Evolutionary conservation across 1,140 invertebrate species (phyloP).

Genomic region (Drosophila grimshawi): DNA sequence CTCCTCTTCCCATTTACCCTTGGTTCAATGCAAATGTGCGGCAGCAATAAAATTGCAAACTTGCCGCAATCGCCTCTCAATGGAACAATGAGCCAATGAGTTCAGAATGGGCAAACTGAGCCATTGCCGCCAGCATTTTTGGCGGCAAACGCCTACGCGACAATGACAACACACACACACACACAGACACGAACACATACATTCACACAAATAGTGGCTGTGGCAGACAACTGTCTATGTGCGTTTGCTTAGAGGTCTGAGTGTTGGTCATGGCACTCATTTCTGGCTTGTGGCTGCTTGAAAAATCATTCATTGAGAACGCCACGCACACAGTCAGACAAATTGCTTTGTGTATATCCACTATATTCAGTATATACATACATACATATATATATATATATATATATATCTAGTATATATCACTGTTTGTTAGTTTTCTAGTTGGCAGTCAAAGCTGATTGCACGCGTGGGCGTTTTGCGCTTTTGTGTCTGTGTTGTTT

Average conservation of each 20-base stretch:
- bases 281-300: conserved; percentile 61
- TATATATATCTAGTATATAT: conserved; percentile 35
- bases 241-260: conserved; percentile 11
- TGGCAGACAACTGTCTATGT: conserved; percentile 20
- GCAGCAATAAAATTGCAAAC: conserved; percentile 54
- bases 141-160: conserved; percentile 76
- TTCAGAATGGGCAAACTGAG: conserved; percentile 42
- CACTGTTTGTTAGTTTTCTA: conserved; percentile 48
- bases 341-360: conserved; percentile 25
- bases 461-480: conserved; percentile 63
- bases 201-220: conserved; percentile 3
- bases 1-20: neutral
- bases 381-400: neutral
- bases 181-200: conserved; percentile 13
- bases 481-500: conserved; percentile 61
- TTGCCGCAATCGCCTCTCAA: conserved; percentile 63
- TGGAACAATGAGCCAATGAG: conserved; percentile 54
- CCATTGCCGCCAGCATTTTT: conserved; percentile 65
- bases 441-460: conserved; percentile 67
- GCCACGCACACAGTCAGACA: conserved; percentile 31
- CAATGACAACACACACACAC: conserved; percentile 15
- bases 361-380: neutral
- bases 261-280: conserved; percentile 38
- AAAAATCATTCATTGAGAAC: conserved; percentile 80
- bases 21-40: conserved; percentile 43